Evolutionary conservation across 2,113 vertebrate genomes (phyloP).

Genomic region (Anser brachyrhynchus): DNA sequence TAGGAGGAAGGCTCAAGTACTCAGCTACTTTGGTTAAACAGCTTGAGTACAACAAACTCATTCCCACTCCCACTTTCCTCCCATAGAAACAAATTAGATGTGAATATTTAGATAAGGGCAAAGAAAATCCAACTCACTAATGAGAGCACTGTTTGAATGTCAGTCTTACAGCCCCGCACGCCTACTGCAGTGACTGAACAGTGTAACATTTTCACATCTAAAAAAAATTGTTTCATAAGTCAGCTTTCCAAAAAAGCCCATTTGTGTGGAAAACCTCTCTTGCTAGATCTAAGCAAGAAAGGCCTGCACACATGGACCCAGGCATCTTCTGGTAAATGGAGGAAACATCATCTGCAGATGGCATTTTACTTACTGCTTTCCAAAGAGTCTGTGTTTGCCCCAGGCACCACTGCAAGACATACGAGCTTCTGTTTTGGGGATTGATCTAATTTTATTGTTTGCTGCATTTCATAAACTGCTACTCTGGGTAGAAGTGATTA

Average conservation of each 20-base stretch:
- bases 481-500: constrained; percentile 16
- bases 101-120: background rate
- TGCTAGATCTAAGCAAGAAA: background rate
- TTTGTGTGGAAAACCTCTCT: background rate
- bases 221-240: background rate
- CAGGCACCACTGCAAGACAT: background rate
- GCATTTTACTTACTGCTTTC: background rate
- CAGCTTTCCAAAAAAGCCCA: background rate
- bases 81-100: background rate
- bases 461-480: constrained; percentile 11
- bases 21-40: background rate
- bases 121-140: background rate
- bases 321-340: background rate
- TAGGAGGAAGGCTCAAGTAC: background rate
- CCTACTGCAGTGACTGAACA: background rate
- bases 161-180: background rate
- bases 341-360: background rate
- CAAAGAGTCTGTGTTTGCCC: background rate
- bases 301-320: background rate
- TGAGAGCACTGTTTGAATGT: background rate
- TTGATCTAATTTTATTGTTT: background rate
- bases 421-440: background rate
- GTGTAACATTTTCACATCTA: background rate
- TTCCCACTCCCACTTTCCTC: background rate
- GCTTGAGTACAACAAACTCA: background rate